Conservation (phyloP, 2,113 vertebrate species). For the Bufo bufo region DNA sequence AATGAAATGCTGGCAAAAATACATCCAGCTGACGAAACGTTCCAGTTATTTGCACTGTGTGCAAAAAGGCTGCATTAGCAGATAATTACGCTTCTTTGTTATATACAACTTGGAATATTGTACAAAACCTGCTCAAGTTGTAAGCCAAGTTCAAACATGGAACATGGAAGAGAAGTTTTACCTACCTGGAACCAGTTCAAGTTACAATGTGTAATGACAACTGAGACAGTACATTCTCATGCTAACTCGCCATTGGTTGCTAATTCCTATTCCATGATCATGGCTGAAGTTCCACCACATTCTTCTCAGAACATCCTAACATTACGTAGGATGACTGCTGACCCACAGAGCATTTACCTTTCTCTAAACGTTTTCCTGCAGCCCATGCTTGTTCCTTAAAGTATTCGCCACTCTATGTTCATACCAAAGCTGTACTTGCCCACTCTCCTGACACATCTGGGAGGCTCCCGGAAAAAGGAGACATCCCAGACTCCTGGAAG, state of each 20-base stretch:
- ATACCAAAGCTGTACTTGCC: no score
- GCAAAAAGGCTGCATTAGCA: slow-evolving; percentile 20
- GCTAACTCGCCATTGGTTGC: not conserved
- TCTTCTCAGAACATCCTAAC: not conserved
- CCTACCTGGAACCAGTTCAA: not conserved
- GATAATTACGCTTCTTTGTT: slow-evolving; percentile 43
- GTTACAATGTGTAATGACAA: not conserved
- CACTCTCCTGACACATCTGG: no score
- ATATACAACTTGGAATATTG: slow-evolving; percentile 18
- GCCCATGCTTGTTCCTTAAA: no score
- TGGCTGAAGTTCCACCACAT: not conserved
- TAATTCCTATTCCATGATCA: not conserved
- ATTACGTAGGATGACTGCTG: not conserved
- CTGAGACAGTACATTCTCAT: not conserved
- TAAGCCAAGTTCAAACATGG: slow-evolving; percentile 15
- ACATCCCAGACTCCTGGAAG: no score
- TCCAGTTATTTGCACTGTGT: slow-evolving; percentile 48
- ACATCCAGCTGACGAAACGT: slow-evolving; percentile 10
- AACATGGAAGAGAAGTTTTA: slow-evolving; percentile 1
- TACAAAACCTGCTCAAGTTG: slow-evolving; percentile 7
- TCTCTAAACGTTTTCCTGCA: not conserved
- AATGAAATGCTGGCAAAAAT: slow-evolving; percentile 23
- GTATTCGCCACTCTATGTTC: no score
- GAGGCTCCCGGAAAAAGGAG: no score
- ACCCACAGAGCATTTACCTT: not conserved